phyloP scores from a whole-genome alignment of 1,140 invertebrate species.

The Chrysopa pallens region DNA sequence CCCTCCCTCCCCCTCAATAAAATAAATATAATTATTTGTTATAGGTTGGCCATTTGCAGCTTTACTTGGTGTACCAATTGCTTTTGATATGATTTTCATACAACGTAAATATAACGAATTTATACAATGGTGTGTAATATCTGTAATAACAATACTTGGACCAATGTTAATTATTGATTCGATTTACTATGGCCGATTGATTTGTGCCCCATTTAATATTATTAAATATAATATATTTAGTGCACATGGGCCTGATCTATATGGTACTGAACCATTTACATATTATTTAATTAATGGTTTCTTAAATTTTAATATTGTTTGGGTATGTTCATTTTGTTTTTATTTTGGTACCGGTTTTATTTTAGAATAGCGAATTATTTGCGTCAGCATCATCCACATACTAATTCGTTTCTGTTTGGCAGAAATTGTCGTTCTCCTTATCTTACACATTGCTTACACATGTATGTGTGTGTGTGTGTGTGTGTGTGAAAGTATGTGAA shows the following conservation, averaged over 20 bases:
- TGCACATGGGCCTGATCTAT: conserved; percentile 79
- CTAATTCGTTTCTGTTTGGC: neutral
- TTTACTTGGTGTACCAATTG: conserved; percentile 75
- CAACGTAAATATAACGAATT: conserved; percentile 45
- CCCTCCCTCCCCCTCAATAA: too few relatives aligned
- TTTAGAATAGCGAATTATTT: too few relatives aligned
- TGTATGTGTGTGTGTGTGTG: too few relatives aligned
- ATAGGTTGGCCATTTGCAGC: conserved; percentile 88
- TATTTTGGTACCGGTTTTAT: too few relatives aligned
- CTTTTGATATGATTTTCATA: conserved; percentile 63
- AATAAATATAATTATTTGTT: too few relatives aligned
- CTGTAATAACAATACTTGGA: conserved; percentile 44
- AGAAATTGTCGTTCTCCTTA: neutral
- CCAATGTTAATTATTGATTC: conserved; percentile 78
- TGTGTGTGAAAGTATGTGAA: too few relatives aligned
- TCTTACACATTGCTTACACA: too few relatives aligned
- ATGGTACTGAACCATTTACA: conserved; percentile 83
- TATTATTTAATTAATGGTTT: conserved; percentile 93
- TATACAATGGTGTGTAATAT: conserved; percentile 53
- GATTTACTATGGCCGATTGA: conserved; percentile 73
- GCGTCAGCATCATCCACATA: too few relatives aligned
- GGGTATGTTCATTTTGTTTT: too few relatives aligned
- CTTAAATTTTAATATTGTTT: conserved; percentile 91
- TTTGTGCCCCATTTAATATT: conserved; percentile 86
- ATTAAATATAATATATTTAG: conserved; percentile 91